phyloP scores from a whole-genome alignment of 1,140 invertebrate species.

The Nasonia vitripennis region DNA sequence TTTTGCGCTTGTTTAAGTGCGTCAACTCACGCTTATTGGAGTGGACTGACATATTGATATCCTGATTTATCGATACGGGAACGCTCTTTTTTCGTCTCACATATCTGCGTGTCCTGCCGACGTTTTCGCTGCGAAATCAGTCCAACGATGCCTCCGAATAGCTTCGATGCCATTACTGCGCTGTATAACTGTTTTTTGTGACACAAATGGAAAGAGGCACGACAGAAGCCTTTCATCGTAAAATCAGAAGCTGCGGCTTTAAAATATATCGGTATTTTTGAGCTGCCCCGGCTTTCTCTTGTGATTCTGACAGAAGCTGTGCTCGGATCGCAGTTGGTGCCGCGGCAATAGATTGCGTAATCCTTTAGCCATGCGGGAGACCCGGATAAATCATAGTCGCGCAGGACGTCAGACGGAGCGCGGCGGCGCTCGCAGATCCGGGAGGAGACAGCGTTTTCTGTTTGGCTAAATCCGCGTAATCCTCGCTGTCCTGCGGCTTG shows the following conservation, averaged over 20 bases:
- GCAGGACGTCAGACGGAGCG: not conserved
- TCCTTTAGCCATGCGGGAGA: not conserved
- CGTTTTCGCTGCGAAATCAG: not conserved
- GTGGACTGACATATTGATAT: not conserved
- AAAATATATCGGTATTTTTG: no score
- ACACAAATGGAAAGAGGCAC: no score
- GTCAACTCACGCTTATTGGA: not conserved
- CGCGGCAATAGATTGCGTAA: not conserved
- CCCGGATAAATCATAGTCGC: constrained; percentile 12
- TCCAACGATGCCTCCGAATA: not conserved
- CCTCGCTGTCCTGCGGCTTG: constrained; percentile 50
- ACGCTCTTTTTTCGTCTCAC: not conserved
- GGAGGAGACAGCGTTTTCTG: constrained; percentile 3
- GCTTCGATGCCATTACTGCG: not conserved
- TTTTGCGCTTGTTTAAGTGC: no score
- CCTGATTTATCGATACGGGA: not conserved
- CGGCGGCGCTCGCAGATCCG: not conserved
- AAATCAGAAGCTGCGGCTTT: no score
- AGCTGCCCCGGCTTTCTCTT: not conserved
- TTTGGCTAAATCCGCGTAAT: constrained; percentile 61
- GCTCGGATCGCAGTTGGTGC: not conserved
- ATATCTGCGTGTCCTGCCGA: no score
- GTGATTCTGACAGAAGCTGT: not conserved
- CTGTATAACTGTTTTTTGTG: no score
- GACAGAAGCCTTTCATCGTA: no score